These are phyloP conservation scores for Festucalex cinctus DNA, from an alignment of 2,113 vertebrate genomes.

Conservation along the genomic window DNA sequence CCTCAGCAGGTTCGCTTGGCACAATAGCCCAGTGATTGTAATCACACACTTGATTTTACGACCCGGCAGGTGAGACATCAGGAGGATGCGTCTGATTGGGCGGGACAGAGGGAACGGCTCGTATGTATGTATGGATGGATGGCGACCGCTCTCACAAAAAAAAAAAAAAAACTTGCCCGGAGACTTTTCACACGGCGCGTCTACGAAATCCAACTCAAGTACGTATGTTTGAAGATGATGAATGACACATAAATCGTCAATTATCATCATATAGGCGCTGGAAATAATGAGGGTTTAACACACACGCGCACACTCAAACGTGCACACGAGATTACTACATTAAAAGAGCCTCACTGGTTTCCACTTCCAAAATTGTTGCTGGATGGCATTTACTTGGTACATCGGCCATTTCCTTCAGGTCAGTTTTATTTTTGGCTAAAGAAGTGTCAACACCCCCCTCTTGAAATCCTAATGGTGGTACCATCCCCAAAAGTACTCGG, in stretches of 20 bases:
- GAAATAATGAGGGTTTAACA: not conserved
- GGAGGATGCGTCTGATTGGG: not conserved
- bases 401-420: no score
- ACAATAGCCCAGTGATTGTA: constrained; percentile 67
- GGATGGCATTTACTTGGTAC: no score
- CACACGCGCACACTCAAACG: not conserved
- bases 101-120: not conserved
- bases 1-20: constrained; percentile 53
- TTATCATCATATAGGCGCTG: not conserved
- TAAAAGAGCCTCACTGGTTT: not conserved
- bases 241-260: constrained; percentile 3
- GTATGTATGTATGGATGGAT: not conserved
- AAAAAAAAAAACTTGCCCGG: not conserved
- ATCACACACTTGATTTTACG: constrained; percentile 45
- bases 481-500: no score
- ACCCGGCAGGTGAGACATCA: constrained; percentile 7
- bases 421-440: no score
- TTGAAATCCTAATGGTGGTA: no score
- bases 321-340: not conserved
- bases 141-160: not conserved
- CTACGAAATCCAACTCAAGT: constrained; percentile 34
- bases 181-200: constrained; percentile 17
- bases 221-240: not conserved
- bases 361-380: not conserved
- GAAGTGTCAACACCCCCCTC: no score